Evolutionary conservation across 2,888 invertebrate species (phyloP).

Genomic region (Temnothorax unifasciatus): DNA sequence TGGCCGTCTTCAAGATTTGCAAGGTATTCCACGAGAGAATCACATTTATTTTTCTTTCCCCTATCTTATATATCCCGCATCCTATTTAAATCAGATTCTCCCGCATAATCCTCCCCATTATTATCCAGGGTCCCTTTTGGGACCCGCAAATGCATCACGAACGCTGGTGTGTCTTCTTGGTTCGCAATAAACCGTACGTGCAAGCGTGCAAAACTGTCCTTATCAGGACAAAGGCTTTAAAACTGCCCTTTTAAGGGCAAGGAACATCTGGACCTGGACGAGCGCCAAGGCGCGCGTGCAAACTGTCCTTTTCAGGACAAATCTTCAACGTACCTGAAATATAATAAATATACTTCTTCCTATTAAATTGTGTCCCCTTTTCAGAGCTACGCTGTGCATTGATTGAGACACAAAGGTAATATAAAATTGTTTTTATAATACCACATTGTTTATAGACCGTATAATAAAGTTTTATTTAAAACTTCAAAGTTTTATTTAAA

Average conservation of each 20-base stretch:
- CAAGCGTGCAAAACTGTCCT: slow-evolving; percentile 16
- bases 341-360: slow-evolving; percentile 14
- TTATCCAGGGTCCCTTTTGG: slow-evolving; percentile 82
- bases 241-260: slow-evolving; percentile 59
- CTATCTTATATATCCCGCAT: slow-evolving; percentile 36
- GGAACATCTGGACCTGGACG: slow-evolving; percentile 15
- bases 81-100: slow-evolving; percentile 47
- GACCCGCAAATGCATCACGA: slow-evolving; percentile 81
- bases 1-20: slow-evolving; percentile 14
- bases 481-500: too few species aligned
- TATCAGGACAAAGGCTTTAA: slow-evolving; percentile 40
- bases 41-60: slow-evolving; percentile 31
- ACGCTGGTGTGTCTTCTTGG: slow-evolving; percentile 43
- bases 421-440: slow-evolving; percentile 5
- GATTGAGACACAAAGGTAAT: slow-evolving; percentile 14
- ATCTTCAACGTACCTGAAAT: slow-evolving; percentile 15
- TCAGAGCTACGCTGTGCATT: not conserved
- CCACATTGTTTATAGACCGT: not conserved
- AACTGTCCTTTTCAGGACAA: slow-evolving; percentile 56
- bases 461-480: not conserved
- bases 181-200: slow-evolving; percentile 1
- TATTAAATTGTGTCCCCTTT: slow-evolving; percentile 2
- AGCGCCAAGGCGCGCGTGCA: not conserved
- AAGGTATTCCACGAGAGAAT: slow-evolving; percentile 33
- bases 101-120: slow-evolving; percentile 66